Evolutionary conservation across 2,113 vertebrate species (phyloP), one percentile per base, ranked within the genome.

Genomic region (Cygnus atratus): DNA sequence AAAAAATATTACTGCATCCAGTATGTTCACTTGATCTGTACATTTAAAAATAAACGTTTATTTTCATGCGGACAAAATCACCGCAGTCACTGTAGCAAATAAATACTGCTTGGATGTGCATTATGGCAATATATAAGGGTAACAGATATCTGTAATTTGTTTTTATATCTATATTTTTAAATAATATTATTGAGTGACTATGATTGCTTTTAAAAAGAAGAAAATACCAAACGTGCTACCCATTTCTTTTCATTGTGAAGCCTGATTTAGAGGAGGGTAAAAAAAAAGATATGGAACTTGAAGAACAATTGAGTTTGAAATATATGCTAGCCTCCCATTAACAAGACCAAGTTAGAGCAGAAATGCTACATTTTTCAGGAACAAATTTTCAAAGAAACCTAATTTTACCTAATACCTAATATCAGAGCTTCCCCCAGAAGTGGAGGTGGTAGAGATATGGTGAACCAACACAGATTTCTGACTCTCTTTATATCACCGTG

Each of bases 61-160:
- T 87, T 95, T 96, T 92, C 41, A n/a, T 72, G 85, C 43, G 33
- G 31, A 76, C 61, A 89, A 21, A 91, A 88, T 76, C 78, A 81
- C 41, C 54, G 20, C 22, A 88, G 65, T 62, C 57, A 93, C 35
- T 91, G 41, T 15, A 66, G 52, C 26, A 52, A 77, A 92, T 41
- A 96, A 71, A 87, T 71, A 73, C n/a, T 73, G 28, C 70, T 84
- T 90, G 57, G 31, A 84, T 84, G 74, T 90, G 52, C 39, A 59
- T 86, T 89, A 80, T 35, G n/a, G 65, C 84, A 66, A 90, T 81
- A 28, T 83, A 58, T 55, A 88, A 72, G 26, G 29, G 46, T 57
- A 63, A 83, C 28, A 52, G 12, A 52, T 29, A 73, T 6, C 44
- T 33, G 46, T 92, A 84, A 80, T 68, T 59, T 68, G 58, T 8